These are phyloP conservation scores for Napeogenes sylphis DNA, from an alignment of 2,888 invertebrate genomes.

Conservation along the genomic window DNA sequence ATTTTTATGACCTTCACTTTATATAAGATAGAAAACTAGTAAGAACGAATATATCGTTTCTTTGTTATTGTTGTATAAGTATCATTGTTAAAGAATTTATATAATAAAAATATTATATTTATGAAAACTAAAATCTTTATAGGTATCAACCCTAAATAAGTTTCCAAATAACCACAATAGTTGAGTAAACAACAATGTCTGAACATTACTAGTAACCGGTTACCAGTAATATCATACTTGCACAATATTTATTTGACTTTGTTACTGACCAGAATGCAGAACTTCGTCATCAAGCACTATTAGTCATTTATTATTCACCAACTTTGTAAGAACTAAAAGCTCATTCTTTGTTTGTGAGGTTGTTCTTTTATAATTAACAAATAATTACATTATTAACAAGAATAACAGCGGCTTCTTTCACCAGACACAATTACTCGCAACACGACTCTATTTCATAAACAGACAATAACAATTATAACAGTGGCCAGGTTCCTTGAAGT, in stretches of 20 bases:
- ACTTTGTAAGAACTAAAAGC: slow-evolving; percentile 11
- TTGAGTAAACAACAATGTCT: not conserved
- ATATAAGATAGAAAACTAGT: too few relatives aligned
- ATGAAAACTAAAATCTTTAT: too few relatives aligned
- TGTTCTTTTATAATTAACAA: not conserved
- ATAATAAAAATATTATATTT: too few relatives aligned
- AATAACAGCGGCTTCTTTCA: not conserved
- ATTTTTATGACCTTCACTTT: too few relatives aligned
- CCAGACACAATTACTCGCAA: slow-evolving; percentile 34
- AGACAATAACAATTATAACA: slow-evolving; percentile 50
- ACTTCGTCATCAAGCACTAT: slow-evolving; percentile 19
- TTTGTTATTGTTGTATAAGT: too few relatives aligned
- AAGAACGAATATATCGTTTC: too few relatives aligned
- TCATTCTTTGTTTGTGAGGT: slow-evolving; percentile 21
- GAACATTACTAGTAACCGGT: not conserved
- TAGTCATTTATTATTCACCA: slow-evolving; percentile 24
- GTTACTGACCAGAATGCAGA: not conserved
- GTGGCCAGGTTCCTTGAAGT: slow-evolving; percentile 54
- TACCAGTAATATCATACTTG: not conserved
- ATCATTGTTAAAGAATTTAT: too few relatives aligned
- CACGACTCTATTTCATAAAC: slow-evolving; percentile 41
- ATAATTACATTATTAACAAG: not conserved
- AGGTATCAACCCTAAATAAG: not conserved
- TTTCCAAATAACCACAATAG: not conserved
- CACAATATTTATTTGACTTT: not conserved